phyloP scores from a whole-genome alignment of 1,140 invertebrate species.

The Megathymus violae region DNA sequence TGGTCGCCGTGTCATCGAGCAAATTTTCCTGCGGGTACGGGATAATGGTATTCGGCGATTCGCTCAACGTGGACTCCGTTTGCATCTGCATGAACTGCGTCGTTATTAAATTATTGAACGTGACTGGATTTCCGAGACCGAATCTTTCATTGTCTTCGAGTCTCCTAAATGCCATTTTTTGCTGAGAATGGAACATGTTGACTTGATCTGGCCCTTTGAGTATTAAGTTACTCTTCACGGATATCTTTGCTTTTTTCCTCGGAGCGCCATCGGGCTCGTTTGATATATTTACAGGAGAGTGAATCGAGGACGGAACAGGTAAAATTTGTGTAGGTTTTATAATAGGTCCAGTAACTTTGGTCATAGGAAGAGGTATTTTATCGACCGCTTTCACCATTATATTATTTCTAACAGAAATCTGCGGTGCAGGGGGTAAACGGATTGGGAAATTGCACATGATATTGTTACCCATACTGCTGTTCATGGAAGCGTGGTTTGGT shows the following conservation, averaged over 20 bases:
- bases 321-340: conserved; percentile 76
- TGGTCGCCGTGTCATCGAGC: conserved; percentile 53
- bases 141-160: conserved; percentile 74
- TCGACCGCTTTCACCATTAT: conserved; percentile 70
- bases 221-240: conserved; percentile 81
- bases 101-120: conserved; percentile 75
- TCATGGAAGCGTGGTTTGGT: conserved; percentile 55
- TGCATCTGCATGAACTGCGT: conserved; percentile 77
- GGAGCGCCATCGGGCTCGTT: conserved; percentile 63
- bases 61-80: conserved; percentile 61
- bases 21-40: conserved; percentile 64
- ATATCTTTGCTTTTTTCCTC: conserved; percentile 82
- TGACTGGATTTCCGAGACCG: conserved; percentile 65
- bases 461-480: conserved; percentile 59
- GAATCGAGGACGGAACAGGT: conserved; percentile 68
- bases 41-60: conserved; percentile 66
- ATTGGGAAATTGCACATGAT: conserved; percentile 79
- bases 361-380: conserved; percentile 65
- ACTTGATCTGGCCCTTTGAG: conserved; percentile 79
- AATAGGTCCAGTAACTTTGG: conserved; percentile 71
- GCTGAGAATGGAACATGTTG: conserved; percentile 78
- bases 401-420: conserved; percentile 62
- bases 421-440: conserved; percentile 57
- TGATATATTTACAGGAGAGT: conserved; percentile 66
- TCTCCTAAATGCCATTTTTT: conserved; percentile 75